phyloP scores from a whole-genome alignment of 2,888 invertebrate species.

The Drosophila rubida region DNA sequence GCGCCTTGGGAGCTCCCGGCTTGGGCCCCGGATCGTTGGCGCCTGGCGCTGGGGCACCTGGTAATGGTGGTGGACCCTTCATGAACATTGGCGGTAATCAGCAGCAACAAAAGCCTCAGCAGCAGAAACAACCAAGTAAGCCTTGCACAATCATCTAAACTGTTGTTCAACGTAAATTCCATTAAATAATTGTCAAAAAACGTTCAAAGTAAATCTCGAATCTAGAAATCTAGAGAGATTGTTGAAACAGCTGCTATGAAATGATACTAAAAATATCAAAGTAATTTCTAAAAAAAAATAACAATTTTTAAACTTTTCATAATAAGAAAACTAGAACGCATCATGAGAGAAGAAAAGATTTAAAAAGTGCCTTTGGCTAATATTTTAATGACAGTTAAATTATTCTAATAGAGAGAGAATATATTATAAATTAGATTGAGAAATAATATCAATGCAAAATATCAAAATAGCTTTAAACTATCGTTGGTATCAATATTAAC shows the following conservation, averaged over 20 bases:
- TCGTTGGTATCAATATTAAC: too few relatives aligned
- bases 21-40: conserved; percentile 82
- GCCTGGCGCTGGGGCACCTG: conserved; percentile 82
- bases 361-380: too few relatives aligned
- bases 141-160: conserved; percentile 60
- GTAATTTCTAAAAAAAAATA: neutral
- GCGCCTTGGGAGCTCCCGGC: conserved; percentile 84
- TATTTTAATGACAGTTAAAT: too few relatives aligned
- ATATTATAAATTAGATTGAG: too few relatives aligned
- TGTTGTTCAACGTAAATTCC: neutral
- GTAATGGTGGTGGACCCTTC: conserved; percentile 81
- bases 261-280: neutral
- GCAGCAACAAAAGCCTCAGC: conserved; percentile 82
- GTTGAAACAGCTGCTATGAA: neutral
- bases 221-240: conserved; percentile 34
- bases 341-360: too few relatives aligned
- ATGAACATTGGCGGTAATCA: conserved; percentile 79
- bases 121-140: conserved; percentile 89
- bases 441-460: too few relatives aligned
- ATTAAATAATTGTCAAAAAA: neutral
- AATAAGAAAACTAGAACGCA: too few relatives aligned
- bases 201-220: conserved; percentile 33
- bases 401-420: too few relatives aligned
- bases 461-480: too few relatives aligned
- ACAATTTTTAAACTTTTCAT: too few relatives aligned